phyloP scores from a whole-genome alignment of 2,797 vertebrate genomes.

The Notamacropus eugenii region DNA sequence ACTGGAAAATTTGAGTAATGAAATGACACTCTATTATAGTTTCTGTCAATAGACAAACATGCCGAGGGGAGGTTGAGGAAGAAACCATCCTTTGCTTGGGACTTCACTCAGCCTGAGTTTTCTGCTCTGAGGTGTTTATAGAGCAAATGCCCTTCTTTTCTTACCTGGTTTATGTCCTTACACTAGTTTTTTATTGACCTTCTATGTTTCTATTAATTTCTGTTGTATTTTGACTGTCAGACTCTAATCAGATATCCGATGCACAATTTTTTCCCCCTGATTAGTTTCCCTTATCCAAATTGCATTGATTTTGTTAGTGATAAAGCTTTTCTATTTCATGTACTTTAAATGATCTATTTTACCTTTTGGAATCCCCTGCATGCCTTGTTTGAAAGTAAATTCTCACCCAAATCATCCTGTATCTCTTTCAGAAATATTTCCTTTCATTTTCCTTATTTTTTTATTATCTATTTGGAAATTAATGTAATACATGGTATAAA shows the following conservation, averaged over 20 bases:
- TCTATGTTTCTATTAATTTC: neutral
- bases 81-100: neutral
- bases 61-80: neutral
- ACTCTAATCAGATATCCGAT: neutral
- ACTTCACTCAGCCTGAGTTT: neutral
- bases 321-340: neutral
- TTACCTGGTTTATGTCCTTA: neutral
- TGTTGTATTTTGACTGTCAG: neutral
- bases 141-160: neutral
- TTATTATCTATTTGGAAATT: neutral
- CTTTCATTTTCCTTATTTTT: neutral
- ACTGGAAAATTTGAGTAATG: neutral
- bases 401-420: neutral
- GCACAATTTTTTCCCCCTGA: neutral
- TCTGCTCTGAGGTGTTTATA: neutral
- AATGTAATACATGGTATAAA: neutral
- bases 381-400: neutral
- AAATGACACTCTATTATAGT: neutral
- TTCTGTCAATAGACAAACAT: neutral
- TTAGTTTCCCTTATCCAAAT: neutral
- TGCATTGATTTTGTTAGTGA: neutral
- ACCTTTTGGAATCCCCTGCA: neutral
- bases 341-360: neutral
- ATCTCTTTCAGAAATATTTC: neutral
- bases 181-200: neutral